Evolutionary conservation across 2,888 invertebrate species (phyloP), one percentile per base, ranked within the genome.

Genomic region (Atethmia centrago): DNA sequence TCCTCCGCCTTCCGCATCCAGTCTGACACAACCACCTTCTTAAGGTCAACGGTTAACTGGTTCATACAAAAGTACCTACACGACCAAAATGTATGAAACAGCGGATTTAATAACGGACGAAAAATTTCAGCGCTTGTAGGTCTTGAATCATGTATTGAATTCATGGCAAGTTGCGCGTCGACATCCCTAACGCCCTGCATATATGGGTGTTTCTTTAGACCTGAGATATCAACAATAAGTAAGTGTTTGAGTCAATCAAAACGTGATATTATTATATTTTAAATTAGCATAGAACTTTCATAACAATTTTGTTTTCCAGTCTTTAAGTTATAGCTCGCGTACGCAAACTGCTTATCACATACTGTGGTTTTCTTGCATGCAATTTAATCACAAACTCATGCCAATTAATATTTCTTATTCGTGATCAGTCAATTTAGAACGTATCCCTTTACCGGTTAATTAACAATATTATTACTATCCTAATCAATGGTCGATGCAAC

Each of bases 381-480:
- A 88, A 80, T 84, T 90, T 84, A 89, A 83, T 86, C 84, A 91
- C 90, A 89, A 85, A 73, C 80, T 79, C 92, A 91, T 92, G 91
- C 92, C 86, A 82, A 82, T 87, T 86, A 77, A 65, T 83, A 67
- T 53, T 61, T 45, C 51, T 69, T 68, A 80, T 70, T 56, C 56
- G 56, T 72, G 62, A 74, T 51, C 28, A 62, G 55, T 76, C 68
- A 76, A 76, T 55, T 55, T 74, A 45, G 8, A 62, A 19, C 51
- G 31, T 21, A 53, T 36, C 19, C 76, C 77, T 56, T 51, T 51
- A 69, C 76, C 76, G 36, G 69, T 76, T 77, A 64, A 59, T 56
- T 49, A 10, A 56, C 62, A 79, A 66, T 51, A 42, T 51, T 70
- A 69, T 56, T 19, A 19, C 21, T 49, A 12, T 59, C 4, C 19